A percentile compares a stretch with the other conserved stretches of the same genome.
Evolutionary conservation across 2,113 vertebrate genomes (phyloP).

Genomic region (Neodontobutis hainanensis): DNA sequence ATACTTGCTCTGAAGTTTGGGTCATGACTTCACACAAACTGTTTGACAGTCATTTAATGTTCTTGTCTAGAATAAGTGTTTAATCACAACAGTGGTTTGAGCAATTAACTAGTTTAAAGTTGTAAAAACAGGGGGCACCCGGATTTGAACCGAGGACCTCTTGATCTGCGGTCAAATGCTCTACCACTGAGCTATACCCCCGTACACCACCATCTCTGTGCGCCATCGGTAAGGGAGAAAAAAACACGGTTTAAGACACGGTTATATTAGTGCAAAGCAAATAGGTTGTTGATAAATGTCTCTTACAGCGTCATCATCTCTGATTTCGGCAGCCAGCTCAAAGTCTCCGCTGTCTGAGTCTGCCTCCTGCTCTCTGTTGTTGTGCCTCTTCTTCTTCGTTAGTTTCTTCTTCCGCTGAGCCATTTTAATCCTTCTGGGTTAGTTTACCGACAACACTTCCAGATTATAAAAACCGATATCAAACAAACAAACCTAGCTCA

Average conservation of each 20-base stretch:
- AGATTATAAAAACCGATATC: background rate
- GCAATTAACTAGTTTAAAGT: no score
- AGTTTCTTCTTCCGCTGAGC: conserved; percentile 79
- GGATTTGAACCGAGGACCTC: conserved; percentile 92
- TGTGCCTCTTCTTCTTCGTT: conserved; percentile 73
- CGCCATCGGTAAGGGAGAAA: no score
- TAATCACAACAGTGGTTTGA: no score
- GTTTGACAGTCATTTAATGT: no score
- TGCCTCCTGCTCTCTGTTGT: conserved; percentile 57
- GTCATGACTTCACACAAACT: no score
- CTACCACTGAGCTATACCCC: conserved; percentile 96
- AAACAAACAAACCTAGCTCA: background rate
- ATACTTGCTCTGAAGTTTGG: no score
- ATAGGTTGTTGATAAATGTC: background rate
- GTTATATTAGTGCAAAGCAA: no score
- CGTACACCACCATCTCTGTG: no score
- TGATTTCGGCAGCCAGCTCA: conserved; percentile 69
- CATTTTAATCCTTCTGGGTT: conserved; percentile 54
- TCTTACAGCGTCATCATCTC: conserved; percentile 72
- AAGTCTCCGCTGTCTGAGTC: conserved; percentile 78
- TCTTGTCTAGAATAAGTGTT: no score
- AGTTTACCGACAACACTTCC: background rate
- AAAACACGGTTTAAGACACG: no score
- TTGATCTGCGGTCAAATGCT: conserved; percentile 97
- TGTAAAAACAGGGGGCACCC: conserved; percentile 82